Base-by-base conservation (phyloP, 2,888 invertebrate species). In the Hirudinaria manillensis region DNA sequence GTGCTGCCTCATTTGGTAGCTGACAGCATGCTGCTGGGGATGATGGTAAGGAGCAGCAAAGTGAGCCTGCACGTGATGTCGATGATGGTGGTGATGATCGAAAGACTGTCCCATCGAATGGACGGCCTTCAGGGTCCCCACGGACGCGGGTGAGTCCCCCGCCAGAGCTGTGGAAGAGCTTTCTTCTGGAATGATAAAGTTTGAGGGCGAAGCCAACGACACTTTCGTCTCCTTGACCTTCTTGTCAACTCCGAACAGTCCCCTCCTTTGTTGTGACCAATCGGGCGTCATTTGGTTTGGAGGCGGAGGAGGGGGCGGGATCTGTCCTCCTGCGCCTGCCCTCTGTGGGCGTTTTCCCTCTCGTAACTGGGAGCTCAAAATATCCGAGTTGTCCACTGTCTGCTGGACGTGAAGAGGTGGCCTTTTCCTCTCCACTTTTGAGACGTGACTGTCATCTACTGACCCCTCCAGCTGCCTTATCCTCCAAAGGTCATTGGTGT, bases 131-230 rank as follows among this genome's bases (percentile, higher is more conserved):
- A 73, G 34, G 13, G 65, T 65, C 21, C 56, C 73, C 24, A 65
- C 51, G 16, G 36, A n/a, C 6, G 68, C 68, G 6, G 34, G 32
- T 10, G 68, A 34, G 13, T 68, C 68, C 27, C n/a, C n/a, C 1
- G 68, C 68, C n/a, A 56, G 56, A 34, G 36, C n/a, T 10, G 56
- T 36, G 36, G 65, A 27, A 1, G 24, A 34, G 19, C 36, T 19
- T 27, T 73, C 65, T 65, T 73, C 73, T 21, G 65, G 73, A 38
- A 73, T 73, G 34, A 65, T 38, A 38, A 73, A 73, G 36, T 73
- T 73, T 7, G 65, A 65, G 7, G 73, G 73, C 7, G 73, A 73
- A n/a, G 36, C 36, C 65, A 34, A 27, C 3, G 53, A n/a, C 29
- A 29, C 38, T 27, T 56, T 61, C 16, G n/a, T 34, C n/a, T 68